Percentiles rank a stretch among this genome's conserved stretches.
Evolutionary conservation across 2,888 invertebrate species (phyloP).

Genomic region (Stenodera caucasica): DNA sequence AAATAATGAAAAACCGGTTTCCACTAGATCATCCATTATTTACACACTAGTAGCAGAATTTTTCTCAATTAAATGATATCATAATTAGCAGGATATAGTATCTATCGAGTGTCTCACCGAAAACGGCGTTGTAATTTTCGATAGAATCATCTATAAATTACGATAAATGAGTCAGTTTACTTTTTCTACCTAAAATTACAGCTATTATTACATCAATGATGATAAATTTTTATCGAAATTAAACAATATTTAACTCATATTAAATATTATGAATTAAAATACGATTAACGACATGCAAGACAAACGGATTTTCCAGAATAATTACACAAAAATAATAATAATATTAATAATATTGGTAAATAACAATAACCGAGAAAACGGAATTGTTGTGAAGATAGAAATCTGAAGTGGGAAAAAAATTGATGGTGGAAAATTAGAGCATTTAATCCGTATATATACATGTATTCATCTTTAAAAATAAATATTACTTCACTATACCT

Average conservation of each 20-base stretch:
- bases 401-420: neutral
- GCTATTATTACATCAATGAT: neutral
- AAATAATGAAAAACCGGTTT: neutral
- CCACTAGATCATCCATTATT: neutral
- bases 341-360: too few relatives aligned
- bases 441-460: conserved; percentile 1
- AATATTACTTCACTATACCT: conserved; percentile 23
- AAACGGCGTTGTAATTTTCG: too few relatives aligned
- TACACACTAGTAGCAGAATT: neutral
- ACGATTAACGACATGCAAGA: conserved; percentile 9
- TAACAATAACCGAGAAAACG: neutral
- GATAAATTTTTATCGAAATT: neutral
- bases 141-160: too few relatives aligned
- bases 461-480: conserved; percentile 29
- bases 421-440: conserved; percentile 9
- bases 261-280: conserved; percentile 10
- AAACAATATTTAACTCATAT: neutral
- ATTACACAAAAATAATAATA: neutral
- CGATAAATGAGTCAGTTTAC: too few relatives aligned
- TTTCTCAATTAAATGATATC: neutral
- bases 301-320: conserved; percentile 10
- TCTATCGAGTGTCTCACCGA: too few relatives aligned
- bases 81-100: too few relatives aligned
- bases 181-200: too few relatives aligned
- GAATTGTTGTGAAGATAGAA: neutral